Evolutionary conservation across 2,888 invertebrate species (phyloP), one percentile per base, ranked within the genome.

Genomic region (Reticulitermes lucifugus): DNA sequence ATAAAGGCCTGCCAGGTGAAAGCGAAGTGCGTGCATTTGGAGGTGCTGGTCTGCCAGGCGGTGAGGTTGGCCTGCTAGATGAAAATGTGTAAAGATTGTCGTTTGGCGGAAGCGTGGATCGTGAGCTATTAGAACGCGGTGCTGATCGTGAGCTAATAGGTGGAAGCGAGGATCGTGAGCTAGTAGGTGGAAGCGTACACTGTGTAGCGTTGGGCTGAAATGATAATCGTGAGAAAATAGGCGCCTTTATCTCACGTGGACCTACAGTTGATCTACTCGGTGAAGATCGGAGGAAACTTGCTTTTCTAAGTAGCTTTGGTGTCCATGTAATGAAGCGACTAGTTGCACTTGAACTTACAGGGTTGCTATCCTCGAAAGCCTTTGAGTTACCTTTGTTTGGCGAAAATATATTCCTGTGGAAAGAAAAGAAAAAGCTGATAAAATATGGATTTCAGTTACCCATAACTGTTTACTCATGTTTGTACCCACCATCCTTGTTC

Each of bases 301-400:
- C n/a, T 43, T 60, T 60, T 81, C 81, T 60, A 43, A 81, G 70
- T 70, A 81, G 46, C 46, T 81, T 81, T 41, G 81, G 81, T 70
- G 81, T 81, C 81, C 81, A 81, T n/a, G 81, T 81, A 43, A 81
- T 60, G 43, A 81, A 81, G 81, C 81, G 81, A 70, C 81, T 81
- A 70, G 65, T 21, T 81, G 77, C 22, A 46, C 22, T 46, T 22
- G 21, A 43, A 51, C 77, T 77, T 22, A 35, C 22, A 21, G 51
- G 46, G 22, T 46, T n/a, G 22, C 46, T 46, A 18, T 46, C 77
- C n/a, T 77, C 51, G 9, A 46, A 77, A 46, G 77, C 41, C 46
- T 10, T 77, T 51, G 77, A 43, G 46, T 77, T 77, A 77, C 77
- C 77, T 77, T 77, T 77, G 22, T 46, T 21, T 46, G 43, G n/a